Evolutionary conservation across 2,113 vertebrate genomes (phyloP), one percentile per base, ranked within the genome.

Genomic region (Ptilorrhoa leucosticta): DNA sequence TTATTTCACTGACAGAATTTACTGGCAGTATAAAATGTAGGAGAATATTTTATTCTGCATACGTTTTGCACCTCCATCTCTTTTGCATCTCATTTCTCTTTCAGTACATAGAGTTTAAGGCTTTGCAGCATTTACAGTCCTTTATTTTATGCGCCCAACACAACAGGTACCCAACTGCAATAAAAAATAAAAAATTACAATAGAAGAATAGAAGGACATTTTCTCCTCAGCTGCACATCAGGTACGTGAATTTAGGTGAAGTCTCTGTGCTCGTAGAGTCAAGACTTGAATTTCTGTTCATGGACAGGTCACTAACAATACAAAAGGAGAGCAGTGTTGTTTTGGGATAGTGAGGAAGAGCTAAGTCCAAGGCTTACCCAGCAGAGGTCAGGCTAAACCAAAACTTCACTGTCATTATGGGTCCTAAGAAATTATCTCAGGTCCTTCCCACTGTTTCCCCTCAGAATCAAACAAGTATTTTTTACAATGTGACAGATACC

Each of bases 321-420:
- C 24, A 81, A 83, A 53, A 35, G 17, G 40, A 76, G 13, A 84
- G 47, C 22, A 58, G 57, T 26, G 61, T 7, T 76, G 8, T 24
- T 23, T 9, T 40, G 60, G 28, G 23, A 69, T 2, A 79, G 35
- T 57, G 21, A 83, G 33, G 51, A 85, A 68, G 40, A 79, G 60
- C 50, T 40, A 77, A 71, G 66, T 61, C 87, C 39, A 77, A 88
- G 60, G 60, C 51, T 54, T 48, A 90, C 82, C 90, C 90, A 92
- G 94, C 60, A 96, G 92, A 96, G 90, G 85, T 96, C 92, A 94
- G 93, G 33, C 87, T 96, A 94, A 96, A 73, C 51, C 60, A 83
- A 83, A 94, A 86, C 60, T 91, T 81, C 48, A 75, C 39, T 60
- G 26, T 44, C 22, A 15, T 45, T 73, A 54, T 1, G 4, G 37